These are phyloP conservation scores for Atrina japonica DNA, from an alignment of 2,888 invertebrate species.

Conservation along the genomic window DNA sequence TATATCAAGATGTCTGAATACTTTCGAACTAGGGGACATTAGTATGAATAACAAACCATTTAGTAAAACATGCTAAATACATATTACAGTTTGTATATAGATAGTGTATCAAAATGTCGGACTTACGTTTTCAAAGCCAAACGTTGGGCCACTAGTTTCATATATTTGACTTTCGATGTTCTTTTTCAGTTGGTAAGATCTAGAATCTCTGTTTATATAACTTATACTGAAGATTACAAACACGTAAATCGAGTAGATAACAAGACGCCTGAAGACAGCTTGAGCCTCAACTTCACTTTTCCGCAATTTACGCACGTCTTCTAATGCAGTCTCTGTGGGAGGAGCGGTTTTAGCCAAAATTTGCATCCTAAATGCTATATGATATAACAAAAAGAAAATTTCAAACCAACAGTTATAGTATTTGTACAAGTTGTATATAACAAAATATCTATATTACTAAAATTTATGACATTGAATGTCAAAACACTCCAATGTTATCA, in stretches of 20 bases:
- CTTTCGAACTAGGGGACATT: too few relatives aligned
- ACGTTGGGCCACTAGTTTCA: constrained; percentile 6
- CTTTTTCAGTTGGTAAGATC: constrained; percentile 25
- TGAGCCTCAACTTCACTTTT: constrained; percentile 27
- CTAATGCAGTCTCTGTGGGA: constrained; percentile 26
- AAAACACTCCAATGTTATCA: too few relatives aligned
- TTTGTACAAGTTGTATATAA: too few relatives aligned
- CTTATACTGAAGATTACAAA: constrained; percentile 37
- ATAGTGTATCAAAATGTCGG: too few relatives aligned
- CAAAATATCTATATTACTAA: too few relatives aligned
- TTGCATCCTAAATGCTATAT: constrained; percentile 36
- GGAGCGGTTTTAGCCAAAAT: constrained; percentile 34
- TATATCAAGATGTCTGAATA: too few relatives aligned
- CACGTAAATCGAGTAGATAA: constrained; percentile 33
- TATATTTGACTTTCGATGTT: constrained; percentile 24
- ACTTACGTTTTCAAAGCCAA: constrained; percentile 39
- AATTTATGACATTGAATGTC: too few relatives aligned
- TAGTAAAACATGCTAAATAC: too few relatives aligned
- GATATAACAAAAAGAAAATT: neutral
- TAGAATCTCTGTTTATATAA: constrained; percentile 34
- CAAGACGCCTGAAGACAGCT: constrained; percentile 29
- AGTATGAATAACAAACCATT: too few relatives aligned
- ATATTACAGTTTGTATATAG: too few relatives aligned
- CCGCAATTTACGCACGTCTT: constrained; percentile 18
- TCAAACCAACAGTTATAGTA: neutral